These are phyloP conservation scores for Physeter macrocephalus DNA, from an alignment of 2,113 vertebrate genomes.

Conservation along the genomic window DNA sequence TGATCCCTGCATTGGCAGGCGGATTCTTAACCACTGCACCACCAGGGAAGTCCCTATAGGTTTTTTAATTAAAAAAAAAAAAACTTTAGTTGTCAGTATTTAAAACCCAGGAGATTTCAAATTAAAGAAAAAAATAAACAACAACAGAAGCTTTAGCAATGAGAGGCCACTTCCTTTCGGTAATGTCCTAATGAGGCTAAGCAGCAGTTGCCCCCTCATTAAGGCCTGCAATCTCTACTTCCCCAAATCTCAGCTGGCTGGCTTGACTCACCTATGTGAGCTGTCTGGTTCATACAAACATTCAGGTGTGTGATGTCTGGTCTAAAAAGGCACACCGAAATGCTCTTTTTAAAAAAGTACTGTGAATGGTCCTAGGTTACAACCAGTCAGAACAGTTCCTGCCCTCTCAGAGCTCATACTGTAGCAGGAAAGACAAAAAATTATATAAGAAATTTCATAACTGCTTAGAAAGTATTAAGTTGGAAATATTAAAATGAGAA, in stretches of 20 bases:
- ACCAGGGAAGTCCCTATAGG: too few species aligned
- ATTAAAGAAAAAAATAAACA: not conserved
- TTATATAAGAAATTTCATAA: not conserved
- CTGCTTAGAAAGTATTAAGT: not conserved
- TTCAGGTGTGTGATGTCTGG: not conserved
- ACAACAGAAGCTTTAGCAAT: not conserved
- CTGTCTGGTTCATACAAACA: not conserved
- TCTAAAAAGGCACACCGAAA: not conserved
- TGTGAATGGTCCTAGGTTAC: not conserved
- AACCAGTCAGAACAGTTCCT: not conserved
- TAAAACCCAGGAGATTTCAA: not conserved
- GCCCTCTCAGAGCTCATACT: not conserved
- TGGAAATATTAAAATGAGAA: not conserved
- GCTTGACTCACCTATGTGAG: not conserved
- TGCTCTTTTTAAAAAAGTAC: not conserved
- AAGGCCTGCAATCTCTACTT: not conserved
- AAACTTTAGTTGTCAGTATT: not conserved
- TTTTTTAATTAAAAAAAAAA: not conserved
- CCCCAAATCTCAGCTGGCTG: not conserved
- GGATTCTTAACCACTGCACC: too few species aligned
- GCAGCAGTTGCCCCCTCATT: not conserved
- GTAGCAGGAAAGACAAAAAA: not conserved
- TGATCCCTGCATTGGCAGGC: too few species aligned
- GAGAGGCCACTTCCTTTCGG: not conserved
- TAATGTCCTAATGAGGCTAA: not conserved